A percentile compares a stretch with the other conserved stretches of the same genome.
Evolutionary conservation across 2,113 vertebrate genomes (phyloP).

Genomic region (Raja brachyura): DNA sequence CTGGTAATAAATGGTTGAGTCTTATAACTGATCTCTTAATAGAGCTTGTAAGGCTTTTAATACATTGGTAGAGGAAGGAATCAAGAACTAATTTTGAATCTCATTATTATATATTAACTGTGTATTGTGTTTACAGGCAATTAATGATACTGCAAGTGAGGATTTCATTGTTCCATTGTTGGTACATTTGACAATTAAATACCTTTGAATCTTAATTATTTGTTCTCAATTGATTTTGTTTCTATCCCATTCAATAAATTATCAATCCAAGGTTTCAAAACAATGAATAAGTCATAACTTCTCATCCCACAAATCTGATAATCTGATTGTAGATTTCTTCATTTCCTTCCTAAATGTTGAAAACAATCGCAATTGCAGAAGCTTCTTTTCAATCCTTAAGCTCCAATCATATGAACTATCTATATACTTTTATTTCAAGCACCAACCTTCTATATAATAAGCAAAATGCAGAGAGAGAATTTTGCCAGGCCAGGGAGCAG

Average conservation of each 20-base stretch:
- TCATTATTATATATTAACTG: neutral
- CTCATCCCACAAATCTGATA: neutral
- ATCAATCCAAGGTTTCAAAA: too few species aligned
- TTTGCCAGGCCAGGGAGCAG: too few species aligned
- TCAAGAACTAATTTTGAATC: neutral
- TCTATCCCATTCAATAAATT: neutral
- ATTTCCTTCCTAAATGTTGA: neutral
- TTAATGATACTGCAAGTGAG: too few species aligned
- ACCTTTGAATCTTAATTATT: neutral
- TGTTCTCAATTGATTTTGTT: neutral
- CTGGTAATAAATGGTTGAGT: too few species aligned
- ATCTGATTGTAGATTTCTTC: neutral
- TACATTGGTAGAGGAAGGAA: neutral
- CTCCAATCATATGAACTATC: neutral
- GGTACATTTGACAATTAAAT: too few species aligned
- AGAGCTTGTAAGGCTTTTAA: neutral
- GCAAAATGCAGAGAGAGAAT: too few species aligned
- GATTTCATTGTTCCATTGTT: too few species aligned
- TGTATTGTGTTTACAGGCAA: too few species aligned
- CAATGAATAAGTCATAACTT: neutral
- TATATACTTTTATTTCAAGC: neutral
- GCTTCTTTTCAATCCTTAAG: neutral
- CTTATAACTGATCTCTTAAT: too few species aligned
- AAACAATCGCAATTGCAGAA: neutral
- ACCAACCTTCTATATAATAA: neutral